Evolutionary conservation across 2,797 vertebrate species (phyloP), one percentile per base, ranked within the genome.

Genomic region (Caiman crocodilus): DNA sequence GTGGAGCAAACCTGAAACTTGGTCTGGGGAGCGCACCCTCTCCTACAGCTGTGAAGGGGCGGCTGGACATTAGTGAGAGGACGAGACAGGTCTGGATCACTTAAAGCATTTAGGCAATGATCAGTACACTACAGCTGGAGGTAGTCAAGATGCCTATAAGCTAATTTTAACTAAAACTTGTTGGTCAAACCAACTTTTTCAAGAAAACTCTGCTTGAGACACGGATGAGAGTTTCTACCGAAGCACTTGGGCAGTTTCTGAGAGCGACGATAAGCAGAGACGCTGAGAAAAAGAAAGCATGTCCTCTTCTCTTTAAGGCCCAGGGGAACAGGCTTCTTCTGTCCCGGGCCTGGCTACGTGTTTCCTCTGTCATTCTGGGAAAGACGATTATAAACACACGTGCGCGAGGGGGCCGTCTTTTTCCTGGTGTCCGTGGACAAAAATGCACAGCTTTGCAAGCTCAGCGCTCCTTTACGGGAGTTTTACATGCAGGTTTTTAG

Each of bases 381-480:
- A 26, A 13, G 10, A 26, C 10, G 42, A 50, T 50, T 26, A 26
- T 26, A 21, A 21, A 23, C 60, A 61, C 60, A 61, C 23, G 14
- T 50, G 14, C 10, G 9, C 20, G 60, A 56, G 28, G 56, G 63
- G 79, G 14, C 42, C 21, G 61, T 23, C 28, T 58, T 50, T 5
- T 71, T 42, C 42, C 20, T 0, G 1, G 32, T 17, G 76, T 17
- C 78, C 14, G 12, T 42, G 26, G 79, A 13, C 67, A 11, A 25
- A 15, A 84, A 21, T 2, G 2, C 17, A 13, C 3, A 3, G 21
- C 21, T 0, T 0, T 3, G 18, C 42, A 6, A 23, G 0, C 76
- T 67, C 30, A 1, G 26, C 11, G 35, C 57, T 25, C 30, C 58
- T 79, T 20, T 32, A 10, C 30, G 11, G 30, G 30, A 50, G 21